Base-by-base conservation (phyloP, 1,140 invertebrate genomes). In the Zaprionus davidi region DNA sequence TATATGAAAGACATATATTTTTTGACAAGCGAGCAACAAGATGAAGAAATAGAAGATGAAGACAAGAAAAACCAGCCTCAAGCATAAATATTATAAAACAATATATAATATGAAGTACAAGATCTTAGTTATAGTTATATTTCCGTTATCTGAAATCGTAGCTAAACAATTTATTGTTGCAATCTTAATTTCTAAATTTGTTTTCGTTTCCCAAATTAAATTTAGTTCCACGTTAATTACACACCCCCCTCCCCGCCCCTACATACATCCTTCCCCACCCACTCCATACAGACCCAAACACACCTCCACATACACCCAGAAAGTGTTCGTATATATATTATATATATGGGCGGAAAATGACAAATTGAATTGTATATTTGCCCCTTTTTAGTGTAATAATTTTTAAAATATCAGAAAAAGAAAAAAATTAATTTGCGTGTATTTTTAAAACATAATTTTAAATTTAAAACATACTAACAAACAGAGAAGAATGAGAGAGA, bases 361-460 rank as follows among this genome's bases (percentile, higher is more conserved):
- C 58, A 65, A 72, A 67, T 79, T 83, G 76, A 84, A 83, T 80
- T 83, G 67, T 82, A 82, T 12, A 73, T 70, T 83, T 76, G 44
- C 34, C 59, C 36, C 12, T 71, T 31, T 82, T 82, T 17, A 82
- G 71, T 71, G 53, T 82, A 79, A 79, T 67, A 15, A 38, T 36
- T 59, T 59, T 34, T 24, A 44, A 70, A 44, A 49, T 31, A 24
- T 13, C 13, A n/a, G 34, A 68, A 62, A 70, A 65, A 49, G 57
- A 12, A 59, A 13, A 20, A 51, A 73, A 59, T 70, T 13, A 24
- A 51, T 51, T 78, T 63, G 58, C 66, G 51, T 57, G 51, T 57
- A 74, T 66, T 81, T 78, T 74, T 62, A 78, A 78, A 60, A 4
- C 26, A 51, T 64, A 70, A 49, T 63, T 46, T 66, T 66, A 76